Percentiles rank a stretch among this genome's conserved stretches.
Evolutionary conservation across 1,140 invertebrate genomes (phyloP).

Genomic region (Aphis craccivora): DNA sequence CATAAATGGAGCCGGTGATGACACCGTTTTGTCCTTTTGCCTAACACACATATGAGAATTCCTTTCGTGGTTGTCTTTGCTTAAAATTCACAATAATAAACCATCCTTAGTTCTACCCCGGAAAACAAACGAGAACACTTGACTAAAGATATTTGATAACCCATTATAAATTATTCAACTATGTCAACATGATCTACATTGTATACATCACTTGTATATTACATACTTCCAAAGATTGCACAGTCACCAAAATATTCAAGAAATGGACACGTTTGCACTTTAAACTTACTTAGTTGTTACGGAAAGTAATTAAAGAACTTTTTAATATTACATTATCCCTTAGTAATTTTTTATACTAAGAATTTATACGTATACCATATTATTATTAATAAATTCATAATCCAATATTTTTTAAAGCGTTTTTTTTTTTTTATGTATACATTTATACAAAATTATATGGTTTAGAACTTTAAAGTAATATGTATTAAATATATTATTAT

Average conservation of each 20-base stretch:
- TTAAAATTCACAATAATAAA: constrained; percentile 39
- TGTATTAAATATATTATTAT: neutral
- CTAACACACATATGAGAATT: neutral
- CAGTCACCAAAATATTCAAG: neutral
- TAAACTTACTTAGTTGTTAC: neutral
- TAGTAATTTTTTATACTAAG: neutral
- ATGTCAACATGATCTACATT: neutral
- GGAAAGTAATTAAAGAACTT: neutral
- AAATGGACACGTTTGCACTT: constrained; percentile 6
- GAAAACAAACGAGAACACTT: constrained; percentile 6
- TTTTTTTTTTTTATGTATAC: too few species aligned
- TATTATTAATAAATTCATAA: neutral
- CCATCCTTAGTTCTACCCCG: neutral
- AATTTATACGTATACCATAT: neutral
- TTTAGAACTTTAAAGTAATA: neutral
- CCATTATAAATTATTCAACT: constrained; percentile 38
- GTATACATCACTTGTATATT: neutral
- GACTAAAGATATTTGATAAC: constrained; percentile 43
- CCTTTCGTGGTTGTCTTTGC: constrained; percentile 27
- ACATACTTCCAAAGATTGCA: neutral
- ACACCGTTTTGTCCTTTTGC: neutral
- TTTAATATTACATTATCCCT: neutral
- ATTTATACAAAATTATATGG: neutral
- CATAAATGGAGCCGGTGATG: neutral
- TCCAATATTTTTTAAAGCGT: neutral